Conservation (phyloP, 2,888 invertebrate species). For the Masnerella sp. region DNA sequence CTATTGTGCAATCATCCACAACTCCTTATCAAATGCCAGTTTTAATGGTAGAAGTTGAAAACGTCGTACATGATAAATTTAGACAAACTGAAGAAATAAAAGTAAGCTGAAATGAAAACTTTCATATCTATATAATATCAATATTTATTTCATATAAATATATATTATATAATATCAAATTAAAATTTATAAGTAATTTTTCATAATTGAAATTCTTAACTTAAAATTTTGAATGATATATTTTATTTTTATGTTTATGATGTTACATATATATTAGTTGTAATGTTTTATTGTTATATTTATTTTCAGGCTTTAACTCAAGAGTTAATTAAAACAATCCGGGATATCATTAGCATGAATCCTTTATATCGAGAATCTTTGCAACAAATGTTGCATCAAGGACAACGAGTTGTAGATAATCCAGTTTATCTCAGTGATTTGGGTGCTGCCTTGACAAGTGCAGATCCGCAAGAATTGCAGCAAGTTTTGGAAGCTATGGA, state of each 20-base stretch:
- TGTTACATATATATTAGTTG: no score
- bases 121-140: conserved; percentile 7
- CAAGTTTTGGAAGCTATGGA: conserved; percentile 95
- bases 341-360: conserved; percentile 98
- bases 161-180: no score
- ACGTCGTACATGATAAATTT: conserved; percentile 92
- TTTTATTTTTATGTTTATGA: no score
- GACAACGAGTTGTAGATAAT: conserved; percentile 98
- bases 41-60: conserved; percentile 96
- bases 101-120: conserved; percentile 72
- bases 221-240: no score
- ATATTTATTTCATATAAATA: no score
- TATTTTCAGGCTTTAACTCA: conserved; percentile 91
- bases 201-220: no score
- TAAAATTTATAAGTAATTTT: no score
- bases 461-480: conserved; percentile 94
- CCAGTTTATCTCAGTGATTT: conserved; percentile 98
- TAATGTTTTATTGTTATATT: no score
- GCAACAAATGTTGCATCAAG: conserved; percentile 98
- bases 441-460: conserved; percentile 95
- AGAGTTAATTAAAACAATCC: conserved; percentile 97
- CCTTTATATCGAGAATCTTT: conserved; percentile 97
- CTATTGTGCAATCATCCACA: conserved; percentile 6
- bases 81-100: conserved; percentile 96
- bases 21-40: conserved; percentile 79